Conservation (phyloP, 2,888 invertebrate species). For the Drosophila siamana region DNA sequence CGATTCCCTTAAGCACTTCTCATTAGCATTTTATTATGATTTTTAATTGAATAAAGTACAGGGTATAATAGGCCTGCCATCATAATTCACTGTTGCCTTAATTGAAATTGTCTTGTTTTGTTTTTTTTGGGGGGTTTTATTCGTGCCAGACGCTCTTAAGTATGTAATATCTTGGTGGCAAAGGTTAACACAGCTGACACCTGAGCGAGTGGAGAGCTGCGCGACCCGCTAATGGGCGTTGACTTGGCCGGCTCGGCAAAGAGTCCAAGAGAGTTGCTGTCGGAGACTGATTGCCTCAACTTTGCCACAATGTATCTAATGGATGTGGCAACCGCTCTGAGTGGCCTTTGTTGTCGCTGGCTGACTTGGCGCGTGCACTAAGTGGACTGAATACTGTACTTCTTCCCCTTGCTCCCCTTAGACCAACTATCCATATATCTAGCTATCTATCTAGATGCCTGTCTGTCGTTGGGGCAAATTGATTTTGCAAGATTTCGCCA, state of each 20-base stretch:
- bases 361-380: conserved; percentile 31
- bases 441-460: background rate
- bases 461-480: conserved; percentile 24
- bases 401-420: background rate
- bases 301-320: conserved; percentile 59
- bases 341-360: conserved; percentile 40
- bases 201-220: conserved; percentile 5
- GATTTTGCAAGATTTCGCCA: conserved; percentile 64
- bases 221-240: conserved; percentile 28
- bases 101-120: conserved; percentile 3
- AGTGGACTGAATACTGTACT: conserved; percentile 31
- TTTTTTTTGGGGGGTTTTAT: background rate
- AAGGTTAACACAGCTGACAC: conserved; percentile 34
- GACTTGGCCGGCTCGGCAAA: conserved; percentile 31
- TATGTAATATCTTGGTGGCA: conserved; percentile 9
- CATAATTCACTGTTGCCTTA: conserved; percentile 6
- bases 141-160: background rate
- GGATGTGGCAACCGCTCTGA: conserved; percentile 60
- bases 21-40: conserved; percentile 2
- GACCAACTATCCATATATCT: background rate
- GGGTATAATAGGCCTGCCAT: background rate
- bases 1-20: background rate
- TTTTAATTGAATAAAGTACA: conserved; percentile 1
- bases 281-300: conserved; percentile 46
- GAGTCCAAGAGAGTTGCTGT: background rate